These are phyloP conservation scores for Phataginus tricuspis DNA, from an alignment of 2,797 vertebrate genomes.

Conservation along the genomic window DNA sequence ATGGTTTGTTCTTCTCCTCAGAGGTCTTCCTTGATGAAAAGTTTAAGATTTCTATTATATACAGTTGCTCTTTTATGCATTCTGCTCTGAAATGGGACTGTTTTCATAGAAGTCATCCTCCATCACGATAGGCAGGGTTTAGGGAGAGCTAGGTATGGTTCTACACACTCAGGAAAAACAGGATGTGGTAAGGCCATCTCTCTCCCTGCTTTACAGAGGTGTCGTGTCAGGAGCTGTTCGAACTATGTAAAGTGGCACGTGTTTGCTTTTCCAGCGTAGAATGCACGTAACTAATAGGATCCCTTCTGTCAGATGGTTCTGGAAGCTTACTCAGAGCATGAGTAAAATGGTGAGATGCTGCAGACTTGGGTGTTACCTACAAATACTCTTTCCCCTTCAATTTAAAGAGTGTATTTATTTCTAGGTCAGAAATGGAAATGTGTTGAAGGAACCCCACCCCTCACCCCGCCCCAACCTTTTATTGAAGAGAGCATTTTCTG, in stretches of 20 bases:
- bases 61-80: neutral
- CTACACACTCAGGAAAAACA: neutral
- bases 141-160: neutral
- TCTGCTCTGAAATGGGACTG: neutral
- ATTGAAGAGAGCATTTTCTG: conserved; percentile 67
- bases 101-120: neutral
- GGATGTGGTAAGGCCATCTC: neutral
- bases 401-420: conserved; percentile 22
- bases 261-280: conserved; percentile 46
- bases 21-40: neutral
- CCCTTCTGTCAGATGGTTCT: conserved; percentile 46
- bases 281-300: conserved; percentile 14
- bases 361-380: neutral
- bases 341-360: conserved; percentile 19
- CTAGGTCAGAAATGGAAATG: conserved; percentile 65
- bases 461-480: neutral
- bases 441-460: neutral
- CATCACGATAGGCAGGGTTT: neutral
- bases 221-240: neutral
- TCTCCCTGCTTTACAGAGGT: neutral
- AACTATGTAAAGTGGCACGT: conserved; percentile 37
- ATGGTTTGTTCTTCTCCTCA: neutral
- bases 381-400: neutral
- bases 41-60: neutral
- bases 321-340: conserved; percentile 7